Evolutionary conservation across 2,888 invertebrate genomes (phyloP).

Genomic region (Polia nebulosa): DNA sequence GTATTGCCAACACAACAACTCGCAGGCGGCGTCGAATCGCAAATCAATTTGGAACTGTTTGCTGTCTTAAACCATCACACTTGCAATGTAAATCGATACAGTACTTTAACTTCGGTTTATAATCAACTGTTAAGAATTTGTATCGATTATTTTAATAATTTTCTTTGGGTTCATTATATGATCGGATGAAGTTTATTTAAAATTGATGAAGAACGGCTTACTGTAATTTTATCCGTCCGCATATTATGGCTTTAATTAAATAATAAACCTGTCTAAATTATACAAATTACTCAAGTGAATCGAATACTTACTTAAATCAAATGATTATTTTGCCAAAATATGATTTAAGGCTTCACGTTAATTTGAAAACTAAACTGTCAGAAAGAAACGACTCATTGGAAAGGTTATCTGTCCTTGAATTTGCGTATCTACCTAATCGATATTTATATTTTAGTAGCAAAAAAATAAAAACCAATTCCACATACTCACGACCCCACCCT

Average conservation of each 20-base stretch:
- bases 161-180: conserved; percentile 14
- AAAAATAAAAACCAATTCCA: background rate
- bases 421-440: background rate
- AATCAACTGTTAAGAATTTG: conserved; percentile 20
- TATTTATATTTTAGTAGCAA: background rate
- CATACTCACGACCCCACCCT: background rate
- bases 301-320: background rate
- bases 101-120: conserved; percentile 35
- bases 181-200: conserved; percentile 26
- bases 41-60: conserved; percentile 71
- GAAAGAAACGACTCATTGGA: background rate
- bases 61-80: conserved; percentile 45
- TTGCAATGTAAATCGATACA: conserved; percentile 51
- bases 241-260: conserved; percentile 5
- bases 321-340: background rate
- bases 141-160: conserved; percentile 27
- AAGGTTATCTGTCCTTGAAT: background rate
- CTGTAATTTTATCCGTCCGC: conserved; percentile 45
- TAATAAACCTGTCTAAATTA: conserved; percentile 8
- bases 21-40: conserved; percentile 70
- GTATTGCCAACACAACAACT: conserved; percentile 63
- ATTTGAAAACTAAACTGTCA: background rate
- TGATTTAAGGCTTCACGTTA: background rate
- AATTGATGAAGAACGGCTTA: conserved; percentile 12
- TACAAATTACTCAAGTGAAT: background rate